Evolutionary conservation across 2,797 vertebrate species (phyloP), one percentile per base, ranked within the genome.

Genomic region (Lithobates pipiens): DNA sequence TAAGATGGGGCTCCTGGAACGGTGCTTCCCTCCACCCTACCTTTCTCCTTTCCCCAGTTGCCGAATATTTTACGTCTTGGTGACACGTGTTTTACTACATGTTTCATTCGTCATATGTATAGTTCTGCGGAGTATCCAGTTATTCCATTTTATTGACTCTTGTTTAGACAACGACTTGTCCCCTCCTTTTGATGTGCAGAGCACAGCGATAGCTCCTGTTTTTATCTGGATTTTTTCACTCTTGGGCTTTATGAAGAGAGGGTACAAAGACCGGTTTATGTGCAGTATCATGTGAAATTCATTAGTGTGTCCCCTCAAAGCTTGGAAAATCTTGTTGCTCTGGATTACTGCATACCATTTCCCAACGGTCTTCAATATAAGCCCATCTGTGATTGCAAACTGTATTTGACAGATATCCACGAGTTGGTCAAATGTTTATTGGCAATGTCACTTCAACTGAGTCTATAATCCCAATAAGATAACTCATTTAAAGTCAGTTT

Each of bases 51-150:
- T 21, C 68, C 32, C 63, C 71, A 46, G 15, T 42, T 44, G 69
- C 27, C 23, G 25, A 85, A 77, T 23, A 27, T 39, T 50, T 42
- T 21, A 27, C 34, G 39, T 70, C 8, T 36, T 86, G 65, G 50
- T 83, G 29, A 63, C 74, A 74, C 13, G 54, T 39, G 69, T 42
- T 77, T 77, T 81, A 57, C 42, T 67, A 76, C 44, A 74, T 39
- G 32, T 75, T 54, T 79, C 44, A 18, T 42, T 74, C 34, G 32
- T 75, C 70, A 16, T 77, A 72, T 74, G 50, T 74, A 74, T 79
- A 71, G 73, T 39, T 67, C 50, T 57, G 32, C 39, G n/a, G 73
- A 34, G 71, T 69, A 61, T 77, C 79, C 39, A 46, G 36, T 68
- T 77, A 23, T 57, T 29, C 18, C 27, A 15, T 77, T 76, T 67